phyloP scores from a whole-genome alignment of 2,888 invertebrate species.

The Xestoiulus laeticollis region DNA sequence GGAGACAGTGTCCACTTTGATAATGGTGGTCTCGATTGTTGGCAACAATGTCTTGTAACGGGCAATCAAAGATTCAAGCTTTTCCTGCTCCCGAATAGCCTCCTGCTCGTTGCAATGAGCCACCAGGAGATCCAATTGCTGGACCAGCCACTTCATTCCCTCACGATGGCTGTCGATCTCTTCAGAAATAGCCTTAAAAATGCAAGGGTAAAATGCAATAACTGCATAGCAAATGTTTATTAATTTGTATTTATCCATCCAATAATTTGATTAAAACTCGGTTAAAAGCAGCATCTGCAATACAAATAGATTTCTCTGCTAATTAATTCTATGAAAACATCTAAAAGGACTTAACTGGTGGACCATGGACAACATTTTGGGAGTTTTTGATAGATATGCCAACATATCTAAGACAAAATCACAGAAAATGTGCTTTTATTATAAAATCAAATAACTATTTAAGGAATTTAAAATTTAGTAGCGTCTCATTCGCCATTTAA shows the following conservation, averaged over 20 bases:
- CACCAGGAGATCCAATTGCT: constrained; percentile 85
- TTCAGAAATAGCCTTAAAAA: constrained; percentile 80
- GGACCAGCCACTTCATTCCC: constrained; percentile 95
- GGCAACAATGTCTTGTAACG: constrained; percentile 86
- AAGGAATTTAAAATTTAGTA: too few species aligned
- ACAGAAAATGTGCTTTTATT: too few species aligned
- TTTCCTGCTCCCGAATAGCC: constrained; percentile 80
- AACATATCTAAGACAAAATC: too few species aligned
- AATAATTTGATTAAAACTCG: too few species aligned
- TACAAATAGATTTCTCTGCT: too few species aligned
- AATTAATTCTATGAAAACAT: neutral
- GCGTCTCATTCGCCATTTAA: too few species aligned
- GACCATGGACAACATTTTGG: too few species aligned
- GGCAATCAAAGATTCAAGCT: constrained; percentile 81
- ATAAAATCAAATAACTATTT: too few species aligned
- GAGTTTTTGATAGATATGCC: too few species aligned
- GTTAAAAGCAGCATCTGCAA: too few species aligned
- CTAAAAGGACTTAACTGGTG: neutral
- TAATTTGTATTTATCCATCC: too few species aligned
- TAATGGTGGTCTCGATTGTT: constrained; percentile 90
- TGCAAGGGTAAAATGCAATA: neutral
- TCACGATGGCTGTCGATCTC: constrained; percentile 90
- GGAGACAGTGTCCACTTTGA: constrained; percentile 89
- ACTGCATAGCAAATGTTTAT: too few species aligned
- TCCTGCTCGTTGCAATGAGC: constrained; percentile 83